A percentile compares a stretch with the other conserved stretches of the same genome.
phyloP scores from a whole-genome alignment of 2,797 vertebrate species.

The Heliangelus exortis region DNA sequence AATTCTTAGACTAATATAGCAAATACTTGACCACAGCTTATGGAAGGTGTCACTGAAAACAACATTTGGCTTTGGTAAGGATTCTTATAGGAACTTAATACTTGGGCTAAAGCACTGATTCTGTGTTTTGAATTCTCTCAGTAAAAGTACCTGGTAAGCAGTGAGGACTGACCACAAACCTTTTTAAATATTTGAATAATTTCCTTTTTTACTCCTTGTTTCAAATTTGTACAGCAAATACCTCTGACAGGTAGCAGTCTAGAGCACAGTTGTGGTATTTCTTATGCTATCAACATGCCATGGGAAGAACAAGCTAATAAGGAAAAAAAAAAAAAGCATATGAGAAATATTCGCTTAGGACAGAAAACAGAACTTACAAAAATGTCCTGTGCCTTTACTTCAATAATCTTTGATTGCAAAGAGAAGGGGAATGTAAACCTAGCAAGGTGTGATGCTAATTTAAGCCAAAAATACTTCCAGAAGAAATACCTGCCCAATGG shows the following conservation, averaged over 20 bases:
- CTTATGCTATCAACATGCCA: background rate
- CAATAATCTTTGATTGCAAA: background rate
- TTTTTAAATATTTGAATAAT: background rate
- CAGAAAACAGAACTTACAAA: background rate
- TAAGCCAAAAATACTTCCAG: background rate
- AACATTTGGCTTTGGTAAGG: background rate
- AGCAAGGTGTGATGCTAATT: background rate
- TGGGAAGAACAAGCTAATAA: background rate
- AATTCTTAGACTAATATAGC: background rate
- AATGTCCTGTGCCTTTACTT: background rate
- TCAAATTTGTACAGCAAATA: background rate
- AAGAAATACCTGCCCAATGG: background rate
- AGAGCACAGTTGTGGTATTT: background rate
- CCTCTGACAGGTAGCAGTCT: background rate
- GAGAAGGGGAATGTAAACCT: background rate
- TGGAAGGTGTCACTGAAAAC: background rate
- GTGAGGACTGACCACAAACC: background rate
- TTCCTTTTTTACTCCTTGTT: background rate
- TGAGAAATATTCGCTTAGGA: background rate
- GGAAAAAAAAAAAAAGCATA: background rate
- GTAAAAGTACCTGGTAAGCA: background rate
- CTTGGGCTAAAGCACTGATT: background rate
- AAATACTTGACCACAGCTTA: background rate
- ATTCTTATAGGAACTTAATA: background rate
- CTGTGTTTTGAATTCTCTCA: background rate